Conservation (phyloP, 2,888 invertebrate genomes). For the Heliothis peltigera region DNA sequence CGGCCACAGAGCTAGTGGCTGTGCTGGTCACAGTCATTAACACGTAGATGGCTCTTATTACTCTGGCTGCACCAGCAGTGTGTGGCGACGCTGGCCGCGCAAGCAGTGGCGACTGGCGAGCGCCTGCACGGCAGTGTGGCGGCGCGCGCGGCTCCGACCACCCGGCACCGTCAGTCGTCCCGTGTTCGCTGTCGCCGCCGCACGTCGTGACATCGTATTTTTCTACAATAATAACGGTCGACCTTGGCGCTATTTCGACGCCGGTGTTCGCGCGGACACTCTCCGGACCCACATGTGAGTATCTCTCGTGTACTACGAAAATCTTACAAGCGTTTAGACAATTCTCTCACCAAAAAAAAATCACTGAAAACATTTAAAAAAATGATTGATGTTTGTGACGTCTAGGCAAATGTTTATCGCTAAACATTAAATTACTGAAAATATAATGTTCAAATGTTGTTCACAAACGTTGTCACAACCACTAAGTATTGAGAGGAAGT, state of each 20-base stretch:
- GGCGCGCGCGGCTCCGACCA: constrained; percentile 38
- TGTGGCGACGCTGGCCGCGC: constrained; percentile 8
- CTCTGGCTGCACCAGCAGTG: constrained; percentile 15
- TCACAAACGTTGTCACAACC: not conserved
- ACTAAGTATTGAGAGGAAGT: not conserved
- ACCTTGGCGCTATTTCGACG: constrained; percentile 81
- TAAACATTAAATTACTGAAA: not conserved
- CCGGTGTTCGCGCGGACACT: constrained; percentile 62
- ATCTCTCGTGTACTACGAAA: constrained; percentile 51
- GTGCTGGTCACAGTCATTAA: too few species aligned
- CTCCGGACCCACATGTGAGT: constrained; percentile 74
- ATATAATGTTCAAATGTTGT: not conserved
- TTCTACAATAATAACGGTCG: constrained; percentile 65
- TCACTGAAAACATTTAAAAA: not conserved
- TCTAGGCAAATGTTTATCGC: not conserved
- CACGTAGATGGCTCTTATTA: too few species aligned
- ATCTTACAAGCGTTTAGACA: not conserved
- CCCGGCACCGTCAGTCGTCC: constrained; percentile 29
- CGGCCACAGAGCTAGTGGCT: too few species aligned
- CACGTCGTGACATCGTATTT: constrained; percentile 48
- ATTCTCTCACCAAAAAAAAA: not conserved
- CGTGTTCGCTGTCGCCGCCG: constrained; percentile 33
- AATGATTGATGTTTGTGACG: not conserved
- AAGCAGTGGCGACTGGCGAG: too few species aligned
- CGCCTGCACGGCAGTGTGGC: constrained; percentile 42